These are phyloP conservation scores for Embidobia sp. DNA, from an alignment of 2,888 invertebrate species.

Conservation along the genomic window DNA sequence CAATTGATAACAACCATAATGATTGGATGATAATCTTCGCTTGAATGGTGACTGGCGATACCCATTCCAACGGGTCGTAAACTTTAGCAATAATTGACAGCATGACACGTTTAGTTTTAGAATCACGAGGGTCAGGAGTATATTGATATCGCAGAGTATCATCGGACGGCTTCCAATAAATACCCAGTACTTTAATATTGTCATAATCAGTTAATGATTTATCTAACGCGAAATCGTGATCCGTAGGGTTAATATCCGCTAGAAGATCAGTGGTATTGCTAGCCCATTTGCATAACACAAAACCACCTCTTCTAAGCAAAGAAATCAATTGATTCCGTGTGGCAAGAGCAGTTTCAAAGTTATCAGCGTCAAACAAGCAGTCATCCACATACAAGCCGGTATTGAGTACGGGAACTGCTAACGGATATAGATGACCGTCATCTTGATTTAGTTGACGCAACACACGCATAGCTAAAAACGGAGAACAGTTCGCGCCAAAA, in stretches of 20 bases:
- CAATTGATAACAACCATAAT: not conserved
- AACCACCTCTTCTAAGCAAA: slow-evolving; percentile 24
- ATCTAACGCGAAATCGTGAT: slow-evolving; percentile 4
- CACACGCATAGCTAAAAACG: slow-evolving; percentile 7
- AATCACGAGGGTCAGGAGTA: not conserved
- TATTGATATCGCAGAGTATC: not conserved
- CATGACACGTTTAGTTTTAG: not conserved
- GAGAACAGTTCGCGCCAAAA: slow-evolving; percentile 2
- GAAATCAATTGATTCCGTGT: slow-evolving; percentile 18
- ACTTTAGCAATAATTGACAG: not conserved
- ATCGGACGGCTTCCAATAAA: not conserved
- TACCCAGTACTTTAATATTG: not conserved
- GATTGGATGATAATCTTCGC: not conserved
- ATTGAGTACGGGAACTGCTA: slow-evolving; percentile 1
- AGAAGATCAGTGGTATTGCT: not conserved
- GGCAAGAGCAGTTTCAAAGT: not conserved
- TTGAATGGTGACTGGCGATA: not conserved
- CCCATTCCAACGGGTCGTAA: slow-evolving; percentile 4
- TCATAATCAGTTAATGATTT: not conserved
- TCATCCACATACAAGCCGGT: slow-evolving; percentile 13
- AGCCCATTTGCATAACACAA: slow-evolving; percentile 9
- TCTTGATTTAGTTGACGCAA: not conserved
- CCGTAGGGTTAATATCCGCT: not conserved
- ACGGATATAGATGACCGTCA: slow-evolving; percentile 2
- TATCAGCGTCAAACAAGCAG: slow-evolving; percentile 23